Percentiles rank a stretch among this genome's conserved stretches.
phyloP scores from a whole-genome alignment of 2,113 vertebrate genomes.

The Protobothrops flavoviridis region DNA sequence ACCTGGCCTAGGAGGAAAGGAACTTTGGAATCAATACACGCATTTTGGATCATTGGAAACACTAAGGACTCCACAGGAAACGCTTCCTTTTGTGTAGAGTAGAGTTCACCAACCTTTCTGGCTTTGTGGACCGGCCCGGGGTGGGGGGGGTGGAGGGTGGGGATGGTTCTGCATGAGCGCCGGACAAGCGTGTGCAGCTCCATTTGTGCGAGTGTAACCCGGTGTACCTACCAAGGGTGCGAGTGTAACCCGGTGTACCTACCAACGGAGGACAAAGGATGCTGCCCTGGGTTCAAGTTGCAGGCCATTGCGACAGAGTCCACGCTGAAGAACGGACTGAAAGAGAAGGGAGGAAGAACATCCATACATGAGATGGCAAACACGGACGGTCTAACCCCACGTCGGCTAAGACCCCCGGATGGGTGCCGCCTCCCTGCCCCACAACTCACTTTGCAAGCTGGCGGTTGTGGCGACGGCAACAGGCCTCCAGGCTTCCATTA shows the following conservation, averaged over 20 bases:
- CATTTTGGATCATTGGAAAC: no score
- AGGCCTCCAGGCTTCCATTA: conserved; percentile 81
- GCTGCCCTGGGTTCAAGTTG: conserved; percentile 65
- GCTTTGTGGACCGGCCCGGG: no score
- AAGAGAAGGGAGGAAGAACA: conserved; percentile 7
- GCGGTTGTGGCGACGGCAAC: conserved; percentile 77
- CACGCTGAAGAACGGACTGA: conserved; percentile 83
- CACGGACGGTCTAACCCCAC: background rate
- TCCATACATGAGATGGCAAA: rapidly evolving
- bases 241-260: conserved; percentile 29
- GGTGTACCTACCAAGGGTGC: conserved; percentile 57
- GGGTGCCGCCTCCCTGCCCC: background rate
- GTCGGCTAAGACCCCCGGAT: background rate
- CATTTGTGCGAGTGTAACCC: background rate
- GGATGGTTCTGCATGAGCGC: background rate
- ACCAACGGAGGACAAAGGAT: conserved; percentile 59
- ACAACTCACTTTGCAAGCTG: conserved; percentile 83
- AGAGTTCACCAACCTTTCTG: no score
- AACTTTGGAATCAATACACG: no score
- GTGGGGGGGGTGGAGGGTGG: no score
- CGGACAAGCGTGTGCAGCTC: no score
- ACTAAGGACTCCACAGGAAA: no score
- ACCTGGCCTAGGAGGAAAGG: conserved; percentile 71
- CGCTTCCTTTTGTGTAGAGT: no score
- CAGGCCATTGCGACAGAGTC: conserved; percentile 76